These are phyloP conservation scores for Orthonevra nobilis DNA, from an alignment of 2,888 invertebrate genomes.

Conservation along the genomic window DNA sequence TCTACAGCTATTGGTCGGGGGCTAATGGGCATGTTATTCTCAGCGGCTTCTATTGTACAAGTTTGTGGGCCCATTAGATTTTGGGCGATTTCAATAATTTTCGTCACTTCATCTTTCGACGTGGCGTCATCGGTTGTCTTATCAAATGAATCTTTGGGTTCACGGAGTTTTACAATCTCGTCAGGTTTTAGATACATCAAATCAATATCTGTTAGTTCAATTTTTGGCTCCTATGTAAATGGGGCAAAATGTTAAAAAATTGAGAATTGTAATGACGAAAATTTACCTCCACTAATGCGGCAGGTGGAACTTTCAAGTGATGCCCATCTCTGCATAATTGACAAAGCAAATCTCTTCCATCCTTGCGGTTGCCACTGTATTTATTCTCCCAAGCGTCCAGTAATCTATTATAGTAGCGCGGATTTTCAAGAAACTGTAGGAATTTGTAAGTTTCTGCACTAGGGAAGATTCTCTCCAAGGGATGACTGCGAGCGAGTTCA, in stretches of 20 bases:
- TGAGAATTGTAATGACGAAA: background rate
- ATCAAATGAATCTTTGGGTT: background rate
- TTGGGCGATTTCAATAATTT: no score
- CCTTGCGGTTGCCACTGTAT: conserved; percentile 83
- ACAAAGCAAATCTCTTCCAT: conserved; percentile 83
- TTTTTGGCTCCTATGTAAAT: conserved; percentile 75
- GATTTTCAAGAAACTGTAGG: conserved; percentile 89
- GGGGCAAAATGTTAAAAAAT: conserved; percentile 1
- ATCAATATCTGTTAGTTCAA: conserved; percentile 77
- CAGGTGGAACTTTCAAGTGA: conserved; percentile 86
- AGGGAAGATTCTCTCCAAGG: conserved; percentile 93
- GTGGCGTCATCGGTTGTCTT: conserved; percentile 4
- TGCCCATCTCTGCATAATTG: conserved; percentile 85
- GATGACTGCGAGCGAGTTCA: conserved; percentile 86
- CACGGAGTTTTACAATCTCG: conserved; percentile 69
- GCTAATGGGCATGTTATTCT: background rate
- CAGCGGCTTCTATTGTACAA: conserved; percentile 8
- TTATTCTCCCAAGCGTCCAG: conserved; percentile 95
- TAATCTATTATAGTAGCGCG: conserved; percentile 94
- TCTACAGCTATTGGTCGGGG: conserved; percentile 25
- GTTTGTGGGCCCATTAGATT: background rate
- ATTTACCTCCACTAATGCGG: conserved; percentile 76
- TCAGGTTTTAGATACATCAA: conserved; percentile 77
- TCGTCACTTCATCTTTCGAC: no score
- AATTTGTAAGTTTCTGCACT: conserved; percentile 87